A percentile compares a stretch with the other conserved stretches of the same genome.
Conservation (phyloP, 1,140 invertebrate species). For the Bombus polaris region DNA sequence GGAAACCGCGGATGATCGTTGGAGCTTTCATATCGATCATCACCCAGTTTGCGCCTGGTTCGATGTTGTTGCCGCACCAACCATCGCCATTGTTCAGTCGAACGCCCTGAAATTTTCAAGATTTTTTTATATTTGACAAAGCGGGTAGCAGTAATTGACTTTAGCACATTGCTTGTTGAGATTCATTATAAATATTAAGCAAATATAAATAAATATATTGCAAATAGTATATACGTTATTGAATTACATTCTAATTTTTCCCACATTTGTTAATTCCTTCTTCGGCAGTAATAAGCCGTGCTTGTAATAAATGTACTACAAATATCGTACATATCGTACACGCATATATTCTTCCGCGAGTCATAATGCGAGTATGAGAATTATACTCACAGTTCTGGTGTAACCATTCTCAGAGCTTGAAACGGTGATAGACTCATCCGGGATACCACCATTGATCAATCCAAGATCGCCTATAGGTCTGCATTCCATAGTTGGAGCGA, state of each 20-base stretch:
- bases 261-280: too few species aligned
- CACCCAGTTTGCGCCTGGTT: constrained; percentile 94
- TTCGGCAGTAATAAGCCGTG: too few species aligned
- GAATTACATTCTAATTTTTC: too few species aligned
- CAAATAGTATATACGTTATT: too few species aligned
- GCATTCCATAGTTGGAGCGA: constrained; percentile 94
- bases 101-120: constrained; percentile 84
- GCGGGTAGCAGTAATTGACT: too few species aligned
- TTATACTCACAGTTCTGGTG: constrained; percentile 87
- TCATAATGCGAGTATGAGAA: neutral
- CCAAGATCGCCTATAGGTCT: constrained; percentile 94
- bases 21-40: constrained; percentile 94
- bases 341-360: too few species aligned
- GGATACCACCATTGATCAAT: constrained; percentile 93
- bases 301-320: too few species aligned
- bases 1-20: constrained; percentile 94
- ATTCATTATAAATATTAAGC: too few species aligned
- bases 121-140: too few species aligned
- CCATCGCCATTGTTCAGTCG: constrained; percentile 91
- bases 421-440: constrained; percentile 93
- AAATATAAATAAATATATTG: too few species aligned
- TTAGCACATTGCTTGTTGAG: too few species aligned
- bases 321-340: too few species aligned
- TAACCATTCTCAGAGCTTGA: constrained; percentile 92
- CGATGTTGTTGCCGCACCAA: constrained; percentile 94